These are phyloP conservation scores for Bovichtus diacanthus DNA, from an alignment of 2,797 vertebrate species.

Conservation along the genomic window DNA sequence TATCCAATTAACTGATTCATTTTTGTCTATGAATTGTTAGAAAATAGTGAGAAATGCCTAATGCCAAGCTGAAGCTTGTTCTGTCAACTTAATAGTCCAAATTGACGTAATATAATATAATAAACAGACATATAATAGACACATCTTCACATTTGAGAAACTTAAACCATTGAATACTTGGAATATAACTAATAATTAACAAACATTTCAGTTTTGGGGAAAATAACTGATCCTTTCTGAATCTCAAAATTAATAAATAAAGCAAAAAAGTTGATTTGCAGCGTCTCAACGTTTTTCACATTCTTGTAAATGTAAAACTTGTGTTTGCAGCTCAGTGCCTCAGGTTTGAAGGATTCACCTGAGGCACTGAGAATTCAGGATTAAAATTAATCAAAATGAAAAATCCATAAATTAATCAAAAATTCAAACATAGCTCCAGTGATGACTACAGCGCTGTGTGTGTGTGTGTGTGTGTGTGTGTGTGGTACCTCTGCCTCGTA, in stretches of 20 bases:
- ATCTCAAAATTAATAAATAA: neutral
- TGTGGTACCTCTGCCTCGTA: conserved; percentile 91
- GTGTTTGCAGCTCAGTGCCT: neutral
- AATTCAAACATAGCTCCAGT: neutral
- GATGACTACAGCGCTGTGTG: neutral
- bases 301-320: neutral
- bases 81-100: neutral
- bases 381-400: neutral
- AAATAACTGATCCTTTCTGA: neutral
- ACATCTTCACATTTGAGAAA: neutral
- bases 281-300: no score
- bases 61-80: neutral
- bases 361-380: neutral
- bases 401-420: neutral
- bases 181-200: no score
- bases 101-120: conserved; percentile 7
- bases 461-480: conserved; percentile 14
- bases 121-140: neutral
- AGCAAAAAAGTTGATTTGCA: no score
- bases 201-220: neutral
- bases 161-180: neutral
- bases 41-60: no score
- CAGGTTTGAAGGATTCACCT: neutral
- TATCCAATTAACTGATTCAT: neutral
- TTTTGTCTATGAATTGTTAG: neutral